phyloP scores from a whole-genome alignment of 2,888 invertebrate species.

The Apodemia hepburni region DNA sequence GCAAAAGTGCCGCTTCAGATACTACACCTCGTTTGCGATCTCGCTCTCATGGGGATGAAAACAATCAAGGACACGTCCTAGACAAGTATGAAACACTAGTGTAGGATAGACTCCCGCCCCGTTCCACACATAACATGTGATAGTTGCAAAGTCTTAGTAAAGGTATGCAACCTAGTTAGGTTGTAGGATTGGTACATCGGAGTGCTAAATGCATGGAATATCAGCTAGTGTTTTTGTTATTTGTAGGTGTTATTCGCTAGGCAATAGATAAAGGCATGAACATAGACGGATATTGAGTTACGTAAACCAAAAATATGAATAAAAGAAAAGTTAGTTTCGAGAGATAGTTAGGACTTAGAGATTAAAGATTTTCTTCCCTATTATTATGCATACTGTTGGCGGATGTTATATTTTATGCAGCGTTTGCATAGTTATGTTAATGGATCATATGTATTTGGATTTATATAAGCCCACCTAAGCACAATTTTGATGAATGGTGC shows the following conservation, averaged over 20 bases:
- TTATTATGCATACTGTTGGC: slow-evolving; percentile 32
- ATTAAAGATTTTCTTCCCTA: slow-evolving; percentile 37
- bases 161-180: slow-evolving; percentile 10
- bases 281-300: slow-evolving; percentile 29
- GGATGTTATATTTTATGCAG: slow-evolving; percentile 35
- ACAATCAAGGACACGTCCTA: slow-evolving; percentile 59
- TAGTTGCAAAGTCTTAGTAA: slow-evolving; percentile 32
- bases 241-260: slow-evolving; percentile 28
- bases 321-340: slow-evolving; percentile 31
- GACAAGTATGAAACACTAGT: slow-evolving; percentile 77
- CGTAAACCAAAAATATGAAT: slow-evolving; percentile 53
- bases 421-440: slow-evolving; percentile 31
- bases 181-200: slow-evolving; percentile 31
- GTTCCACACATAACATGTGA: slow-evolving; percentile 32
- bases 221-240: slow-evolving; percentile 22
- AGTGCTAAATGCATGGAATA: slow-evolving; percentile 41
- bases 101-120: slow-evolving; percentile 39
- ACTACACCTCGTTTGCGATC: slow-evolving; percentile 50
- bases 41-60: slow-evolving; percentile 65
- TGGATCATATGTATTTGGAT: slow-evolving; percentile 22
- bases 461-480: slow-evolving; percentile 48
- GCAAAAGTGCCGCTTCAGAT: slow-evolving; percentile 37
- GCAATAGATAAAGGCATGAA: slow-evolving; percentile 23
- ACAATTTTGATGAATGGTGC: slow-evolving; percentile 57
- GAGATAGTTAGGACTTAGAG: slow-evolving; percentile 38